phyloP scores from a whole-genome alignment of 2,888 invertebrate species.

The Phasia obesa region DNA sequence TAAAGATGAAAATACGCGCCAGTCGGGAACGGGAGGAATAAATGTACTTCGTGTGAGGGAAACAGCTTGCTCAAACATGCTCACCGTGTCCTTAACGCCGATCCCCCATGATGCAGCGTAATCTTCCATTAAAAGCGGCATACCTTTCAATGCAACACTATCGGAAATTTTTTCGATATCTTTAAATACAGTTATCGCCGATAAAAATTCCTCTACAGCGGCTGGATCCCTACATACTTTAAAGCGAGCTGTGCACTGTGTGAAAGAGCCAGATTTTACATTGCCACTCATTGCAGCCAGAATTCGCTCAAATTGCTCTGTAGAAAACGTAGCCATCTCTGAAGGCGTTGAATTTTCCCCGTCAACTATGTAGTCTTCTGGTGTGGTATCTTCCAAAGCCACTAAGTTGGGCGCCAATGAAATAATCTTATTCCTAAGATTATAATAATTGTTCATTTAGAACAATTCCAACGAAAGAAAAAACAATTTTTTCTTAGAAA shows the following conservation, averaged over 20 bases:
- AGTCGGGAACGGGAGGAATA: constrained; percentile 43
- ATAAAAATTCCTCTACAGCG: constrained; percentile 62
- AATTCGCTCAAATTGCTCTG: constrained; percentile 35
- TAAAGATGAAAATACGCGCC: constrained; percentile 43
- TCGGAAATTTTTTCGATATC: constrained; percentile 52
- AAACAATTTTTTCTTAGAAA: too few relatives aligned
- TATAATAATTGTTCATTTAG: not conserved
- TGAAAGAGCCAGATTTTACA: constrained; percentile 40
- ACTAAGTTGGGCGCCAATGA: constrained; percentile 38
- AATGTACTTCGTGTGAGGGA: constrained; percentile 32
- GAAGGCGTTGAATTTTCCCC: constrained; percentile 2
- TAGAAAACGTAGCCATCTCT: constrained; percentile 29
- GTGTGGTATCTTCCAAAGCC: constrained; percentile 13
- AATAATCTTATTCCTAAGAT: constrained; percentile 13
- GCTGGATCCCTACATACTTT: constrained; percentile 53
- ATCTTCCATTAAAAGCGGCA: constrained; percentile 64
- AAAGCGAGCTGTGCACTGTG: constrained; percentile 54
- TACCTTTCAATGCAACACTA: constrained; percentile 59
- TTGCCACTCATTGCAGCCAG: not conserved
- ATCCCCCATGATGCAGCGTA: constrained; percentile 71
- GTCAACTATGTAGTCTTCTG: constrained; percentile 3
- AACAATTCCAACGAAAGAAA: not conserved
- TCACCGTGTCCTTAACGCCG: constrained; percentile 51
- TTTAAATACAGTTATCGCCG: constrained; percentile 60
- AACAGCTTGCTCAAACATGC: constrained; percentile 40